Evolutionary conservation across 2,888 invertebrate genomes (phyloP).

Genomic region (Leptopilina drosophilae): DNA sequence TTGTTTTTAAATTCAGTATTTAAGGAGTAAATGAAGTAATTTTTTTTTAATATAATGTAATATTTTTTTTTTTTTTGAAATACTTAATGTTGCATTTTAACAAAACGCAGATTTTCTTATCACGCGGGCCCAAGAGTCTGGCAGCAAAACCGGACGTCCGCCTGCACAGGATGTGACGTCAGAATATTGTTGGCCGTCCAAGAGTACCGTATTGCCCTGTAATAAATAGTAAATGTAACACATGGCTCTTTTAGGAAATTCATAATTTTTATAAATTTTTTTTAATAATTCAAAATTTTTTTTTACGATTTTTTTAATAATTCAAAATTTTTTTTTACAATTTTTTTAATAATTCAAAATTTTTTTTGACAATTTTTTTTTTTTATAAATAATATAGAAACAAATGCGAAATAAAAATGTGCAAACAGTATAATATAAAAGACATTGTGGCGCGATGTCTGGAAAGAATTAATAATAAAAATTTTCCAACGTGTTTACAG

Average conservation of each 20-base stretch:
- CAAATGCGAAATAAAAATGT: not conserved
- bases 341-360: no score
- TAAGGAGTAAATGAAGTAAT: no score
- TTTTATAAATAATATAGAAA: not conserved
- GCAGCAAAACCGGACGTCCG: slow-evolving; percentile 74
- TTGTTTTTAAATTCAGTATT: no score
- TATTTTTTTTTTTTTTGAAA: no score
- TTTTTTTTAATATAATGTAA: no score
- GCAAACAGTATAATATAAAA: not conserved
- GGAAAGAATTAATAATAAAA: slow-evolving; percentile 23
- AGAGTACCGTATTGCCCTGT: slow-evolving; percentile 44
- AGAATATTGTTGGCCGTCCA: slow-evolving; percentile 58
- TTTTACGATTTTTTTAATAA: no score
- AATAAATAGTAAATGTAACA: slow-evolving; percentile 14
- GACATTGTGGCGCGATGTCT: not conserved
- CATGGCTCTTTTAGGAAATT: not conserved
- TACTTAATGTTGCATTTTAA: slow-evolving; percentile 34
- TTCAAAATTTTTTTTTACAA: no score
- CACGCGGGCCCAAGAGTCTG: slow-evolving; percentile 71
- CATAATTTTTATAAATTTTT: no score
- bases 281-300: no score
- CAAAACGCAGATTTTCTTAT: slow-evolving; percentile 65
- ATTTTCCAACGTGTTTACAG: slow-evolving; percentile 23
- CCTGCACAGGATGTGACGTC: slow-evolving; percentile 75
- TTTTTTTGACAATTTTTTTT: no score